A percentile compares a stretch with the other conserved stretches of the same genome.
phyloP scores from a whole-genome alignment of 1,140 invertebrate species.

The Teleogryllus occipitalis region DNA sequence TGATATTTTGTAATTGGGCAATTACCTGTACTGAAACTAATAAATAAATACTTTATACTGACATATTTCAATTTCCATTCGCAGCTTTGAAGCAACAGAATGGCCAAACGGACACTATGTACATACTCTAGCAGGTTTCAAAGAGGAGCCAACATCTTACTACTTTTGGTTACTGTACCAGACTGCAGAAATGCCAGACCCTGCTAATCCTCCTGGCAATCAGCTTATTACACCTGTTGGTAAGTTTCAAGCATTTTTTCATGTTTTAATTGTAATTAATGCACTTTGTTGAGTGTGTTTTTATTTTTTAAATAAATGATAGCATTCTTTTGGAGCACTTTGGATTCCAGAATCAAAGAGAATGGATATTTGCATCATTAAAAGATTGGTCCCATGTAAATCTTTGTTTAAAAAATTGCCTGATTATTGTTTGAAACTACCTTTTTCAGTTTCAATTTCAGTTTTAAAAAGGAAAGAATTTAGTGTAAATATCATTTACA shows the following conservation, averaged over 20 bases:
- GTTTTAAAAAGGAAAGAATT: too few species aligned
- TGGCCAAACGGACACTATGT: conserved; percentile 88
- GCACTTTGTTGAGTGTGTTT: not conserved
- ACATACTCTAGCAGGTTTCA: conserved; percentile 74
- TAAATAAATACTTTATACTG: too few species aligned
- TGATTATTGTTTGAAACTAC: not conserved
- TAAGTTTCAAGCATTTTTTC: conserved; percentile 36
- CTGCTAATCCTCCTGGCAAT: conserved; percentile 67
- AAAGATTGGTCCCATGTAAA: not conserved
- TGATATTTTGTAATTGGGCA: too few species aligned
- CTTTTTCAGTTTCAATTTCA: too few species aligned
- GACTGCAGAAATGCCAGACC: conserved; percentile 63
- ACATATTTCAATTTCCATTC: too few species aligned
- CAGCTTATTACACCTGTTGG: conserved; percentile 75
- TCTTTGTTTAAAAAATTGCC: not conserved
- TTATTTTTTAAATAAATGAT: not conserved
- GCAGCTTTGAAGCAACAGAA: conserved; percentile 65
- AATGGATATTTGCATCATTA: too few species aligned
- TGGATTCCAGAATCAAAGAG: not conserved
- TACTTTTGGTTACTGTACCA: conserved; percentile 81
- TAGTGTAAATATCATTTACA: too few species aligned
- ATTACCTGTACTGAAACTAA: too few species aligned
- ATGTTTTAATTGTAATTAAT: conserved; percentile 11
- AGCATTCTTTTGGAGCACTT: not conserved
- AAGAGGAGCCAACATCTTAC: conserved; percentile 78